Evolutionary conservation across 2,113 vertebrate genomes (phyloP), one percentile per base, ranked within the genome.

Genomic region (Numida meleagris): DNA sequence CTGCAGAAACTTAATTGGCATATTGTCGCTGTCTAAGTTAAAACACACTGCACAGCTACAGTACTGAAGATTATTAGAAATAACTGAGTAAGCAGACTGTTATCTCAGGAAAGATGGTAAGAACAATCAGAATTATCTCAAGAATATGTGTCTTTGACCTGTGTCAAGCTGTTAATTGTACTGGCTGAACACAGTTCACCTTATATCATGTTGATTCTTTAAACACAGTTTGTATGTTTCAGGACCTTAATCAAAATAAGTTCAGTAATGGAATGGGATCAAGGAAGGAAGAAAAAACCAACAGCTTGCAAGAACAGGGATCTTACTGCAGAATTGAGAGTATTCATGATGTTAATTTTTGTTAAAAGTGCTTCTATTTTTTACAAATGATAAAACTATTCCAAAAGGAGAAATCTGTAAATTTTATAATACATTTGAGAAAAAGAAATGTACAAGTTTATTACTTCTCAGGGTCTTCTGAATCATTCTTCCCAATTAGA

Each of bases 1-100:
- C 80, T 96, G 83, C 58, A 84, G 92, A 95, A 95, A 96, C 90
- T 95, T 96, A 96, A 97, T 96, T 96, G 88, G 95, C 94, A 95
- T 78, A 89, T 90, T 83, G 90, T 94, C 93, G 93, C 76, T 95
- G 61, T 94, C 91, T 88, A 95, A 93, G 65, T 83, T 80, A 88
- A 95, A 95, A 93, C 71, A 86, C 82, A 83, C 66, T 86, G 93
- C 68, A 63, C 33, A 94, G 63, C 73, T 95, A 68, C 36, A 48
- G 66, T 86, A 93, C 18, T 15, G 59, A 94, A 82, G 51, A 76
- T 82, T 88, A 95, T 50, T 78, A 88, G 76, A 85, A 95, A 82
- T 85, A 93, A 90, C 46, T 33, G 55, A 81, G 67, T 84, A 94
- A 96, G 85, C 67, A 73, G 45, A 40, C 59, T 96, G 85, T 94